Base-by-base conservation (phyloP, 2,888 invertebrate species). In the Crioceris asparagi region DNA sequence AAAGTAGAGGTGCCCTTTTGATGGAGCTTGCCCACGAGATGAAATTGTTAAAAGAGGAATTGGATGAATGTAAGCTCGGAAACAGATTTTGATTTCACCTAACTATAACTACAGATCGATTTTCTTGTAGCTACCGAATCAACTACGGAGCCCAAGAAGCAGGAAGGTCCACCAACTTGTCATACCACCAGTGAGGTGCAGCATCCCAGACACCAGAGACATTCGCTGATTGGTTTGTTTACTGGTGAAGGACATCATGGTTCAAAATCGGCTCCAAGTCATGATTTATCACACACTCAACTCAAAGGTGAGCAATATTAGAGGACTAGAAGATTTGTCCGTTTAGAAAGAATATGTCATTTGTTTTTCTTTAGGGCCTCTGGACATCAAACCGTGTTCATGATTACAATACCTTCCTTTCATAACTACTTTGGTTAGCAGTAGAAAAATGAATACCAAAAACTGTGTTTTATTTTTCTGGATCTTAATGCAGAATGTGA, bases 21-120 rank as follows among this genome's bases (percentile, higher is more conserved):
- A 76, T 87, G 14, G 91, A 93, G 52, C 68, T 96, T 26, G 83
- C 90, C 1, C 74, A 83, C 31, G 92, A 94, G 54, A 74, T 96
- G 56, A 78, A 85, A 37, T 79, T 81, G 42, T 69, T 94, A 49
- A 79, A 91, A 49, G 92, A 93, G 42, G 86, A 92, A 54, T 72
- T 92, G 35, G 86, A 87, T 65, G 73, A 79, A 59, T 68, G 78
- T 64, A 69, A 53, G 57, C 56, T 21, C 21, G 21, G 21, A 21
- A 21, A 7, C 10, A 21, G 21, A 10, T 10, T 21, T 21, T 21
- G 6, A n/a, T n/a, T n/a, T n/a, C n/a, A n/a, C n/a, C n/a, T n/a
- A n/a, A n/a, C n/a, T n/a, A n/a, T n/a, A n/a, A n/a, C n/a, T n/a
- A n/a, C n/a, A n/a, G n/a, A n/a, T n/a, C n/a, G n/a, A n/a, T n/a